Evolutionary conservation across 2,888 invertebrate species (phyloP).

Genomic region (Agriopis leucophaearia): DNA sequence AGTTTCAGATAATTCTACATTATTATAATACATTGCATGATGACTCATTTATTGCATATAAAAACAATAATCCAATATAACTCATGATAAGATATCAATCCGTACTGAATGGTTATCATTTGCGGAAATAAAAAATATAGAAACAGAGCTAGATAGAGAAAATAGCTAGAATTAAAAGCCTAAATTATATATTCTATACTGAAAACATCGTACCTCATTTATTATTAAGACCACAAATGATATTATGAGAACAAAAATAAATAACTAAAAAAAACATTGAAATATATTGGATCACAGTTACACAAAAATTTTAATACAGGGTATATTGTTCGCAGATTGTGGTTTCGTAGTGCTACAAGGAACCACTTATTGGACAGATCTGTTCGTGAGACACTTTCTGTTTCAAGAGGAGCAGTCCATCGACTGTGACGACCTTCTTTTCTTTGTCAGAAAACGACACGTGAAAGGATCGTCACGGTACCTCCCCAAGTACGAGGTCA

Average conservation of each 20-base stretch:
- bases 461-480: constrained; percentile 95
- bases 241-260: too few species aligned
- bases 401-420: constrained; percentile 96
- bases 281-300: not conserved
- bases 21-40: not conserved
- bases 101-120: too few species aligned
- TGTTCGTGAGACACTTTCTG: constrained; percentile 97
- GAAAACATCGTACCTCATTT: too few species aligned
- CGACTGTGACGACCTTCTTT: constrained; percentile 97
- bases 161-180: too few species aligned
- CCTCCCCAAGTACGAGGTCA: constrained; percentile 95
- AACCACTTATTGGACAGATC: constrained; percentile 97
- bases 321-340: constrained; percentile 88
- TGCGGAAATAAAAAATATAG: too few species aligned
- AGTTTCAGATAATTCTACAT: not conserved
- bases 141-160: too few species aligned
- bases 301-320: constrained; percentile 5
- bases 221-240: not conserved
- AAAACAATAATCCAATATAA: constrained; percentile 5
- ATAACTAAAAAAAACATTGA: too few species aligned
- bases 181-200: too few species aligned
- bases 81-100: constrained; percentile 1
- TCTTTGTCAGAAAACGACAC: constrained; percentile 97
- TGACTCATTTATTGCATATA: not conserved
- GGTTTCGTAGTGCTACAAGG: constrained; percentile 97